Base-by-base conservation (phyloP, 1,140 invertebrate species). In the Drosophila asahinai region DNA sequence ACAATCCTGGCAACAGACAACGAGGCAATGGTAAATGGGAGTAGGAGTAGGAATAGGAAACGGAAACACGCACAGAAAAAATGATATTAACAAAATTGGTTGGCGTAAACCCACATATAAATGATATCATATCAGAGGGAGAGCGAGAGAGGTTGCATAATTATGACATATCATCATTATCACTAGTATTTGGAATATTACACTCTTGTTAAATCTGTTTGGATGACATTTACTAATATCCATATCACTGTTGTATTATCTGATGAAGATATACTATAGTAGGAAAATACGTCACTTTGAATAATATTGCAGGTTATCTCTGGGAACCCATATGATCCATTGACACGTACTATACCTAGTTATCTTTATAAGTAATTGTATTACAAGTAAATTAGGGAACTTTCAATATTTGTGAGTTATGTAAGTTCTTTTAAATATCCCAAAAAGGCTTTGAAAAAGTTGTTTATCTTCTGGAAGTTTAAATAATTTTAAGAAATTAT, bases 1-100 rank as follows among this genome's bases (percentile, higher is more conserved):
- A 54, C 58, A 54, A 81, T 63, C 81, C 72, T 83, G 77, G 77
- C 72, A 84, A 84, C 83, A 64, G 64, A 72, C 67, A 72, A 43
- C 27, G 1, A 49, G 38, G 48, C 15, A 52, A 55, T 68, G 40
- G 49, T 27, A 60, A 51, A 42, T 40, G 30, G 22, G 30, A 67
- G 43, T 1, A 19, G 51, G 55, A 55, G 57, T 11, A 27, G 45
- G 36, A 64, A 60, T 11, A 27, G 45, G 36, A 64, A 51, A 51
- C 15, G 52, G 55, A 66, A 59, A 62, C 63, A 66, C 38, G 65
- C 60, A 66, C 73, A 62, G 49, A 48, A 77, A 83, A 60, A 76
- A 62, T 52, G 48, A 59, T 30, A 55, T 40, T 42, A 47, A 38
- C 25, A 27, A 52, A 57, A 57, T 57, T 54, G 59, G 43, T 61